A percentile compares a stretch with the other conserved stretches of the same genome.
Evolutionary conservation across 2,113 vertebrate species (phyloP).

Genomic region (Mixornis gularis): DNA sequence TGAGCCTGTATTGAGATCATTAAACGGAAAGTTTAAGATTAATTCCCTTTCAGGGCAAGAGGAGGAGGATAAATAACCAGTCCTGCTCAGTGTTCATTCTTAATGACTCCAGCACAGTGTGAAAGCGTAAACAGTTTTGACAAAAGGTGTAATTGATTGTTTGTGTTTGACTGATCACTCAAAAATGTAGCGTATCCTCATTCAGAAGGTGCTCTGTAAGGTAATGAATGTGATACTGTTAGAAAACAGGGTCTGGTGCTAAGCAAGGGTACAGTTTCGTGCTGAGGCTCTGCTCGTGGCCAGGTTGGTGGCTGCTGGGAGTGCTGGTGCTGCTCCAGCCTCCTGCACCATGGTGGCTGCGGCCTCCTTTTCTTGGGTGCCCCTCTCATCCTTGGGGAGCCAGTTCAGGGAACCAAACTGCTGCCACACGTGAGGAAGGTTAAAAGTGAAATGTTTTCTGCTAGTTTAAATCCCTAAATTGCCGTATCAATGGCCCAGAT

Average conservation of each 20-base stretch:
- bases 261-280: fast-evolving
- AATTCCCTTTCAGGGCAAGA: conserved; percentile 73
- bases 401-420: background rate
- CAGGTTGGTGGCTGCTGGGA: background rate
- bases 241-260: background rate
- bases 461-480: background rate
- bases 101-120: conserved; percentile 75
- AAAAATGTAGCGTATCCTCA: conserved; percentile 64
- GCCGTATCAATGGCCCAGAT: fast-evolving
- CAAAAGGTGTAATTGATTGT: conserved; percentile 72
- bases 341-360: background rate
- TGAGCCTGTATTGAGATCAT: conserved; percentile 64
- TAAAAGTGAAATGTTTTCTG: background rate
- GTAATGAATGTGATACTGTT: conserved; percentile 45
- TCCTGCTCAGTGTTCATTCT: conserved; percentile 56
- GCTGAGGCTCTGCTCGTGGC: background rate
- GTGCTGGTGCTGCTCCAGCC: background rate
- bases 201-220: conserved; percentile 43
- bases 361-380: background rate
- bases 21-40: conserved; percentile 74
- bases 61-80: conserved; percentile 70
- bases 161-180: conserved; percentile 69
- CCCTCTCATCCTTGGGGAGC: background rate
- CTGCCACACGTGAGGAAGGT: background rate
- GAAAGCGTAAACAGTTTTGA: conserved; percentile 79